phyloP scores from a whole-genome alignment of 2,797 vertebrate species.

The Hirundo rustica region DNA sequence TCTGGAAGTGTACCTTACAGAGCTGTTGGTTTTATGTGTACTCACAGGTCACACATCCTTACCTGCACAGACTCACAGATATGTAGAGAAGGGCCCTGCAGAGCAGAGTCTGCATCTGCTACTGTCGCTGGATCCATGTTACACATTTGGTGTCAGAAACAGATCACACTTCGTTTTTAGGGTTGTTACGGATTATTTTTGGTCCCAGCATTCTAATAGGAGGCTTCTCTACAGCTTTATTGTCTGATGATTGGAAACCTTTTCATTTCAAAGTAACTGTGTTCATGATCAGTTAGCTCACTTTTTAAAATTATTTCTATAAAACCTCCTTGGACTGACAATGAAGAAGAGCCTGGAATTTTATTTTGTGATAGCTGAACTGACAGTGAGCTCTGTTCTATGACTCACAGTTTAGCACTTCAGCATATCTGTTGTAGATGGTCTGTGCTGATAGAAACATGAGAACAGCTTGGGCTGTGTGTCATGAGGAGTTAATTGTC shows the following conservation, averaged over 20 bases:
- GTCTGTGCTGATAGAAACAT: not conserved
- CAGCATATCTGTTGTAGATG: conserved; percentile 22
- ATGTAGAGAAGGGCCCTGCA: not conserved
- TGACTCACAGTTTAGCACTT: conserved; percentile 30
- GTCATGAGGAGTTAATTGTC: conserved; percentile 29
- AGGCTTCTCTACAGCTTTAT: not conserved
- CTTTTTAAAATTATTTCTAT: not conserved
- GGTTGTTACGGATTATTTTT: not conserved
- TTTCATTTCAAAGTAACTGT: not conserved
- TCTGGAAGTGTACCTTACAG: not conserved
- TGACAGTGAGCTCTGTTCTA: not conserved
- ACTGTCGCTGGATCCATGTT: not conserved
- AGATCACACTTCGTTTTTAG: not conserved
- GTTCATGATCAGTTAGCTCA: not conserved
- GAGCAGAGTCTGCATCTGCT: not conserved
- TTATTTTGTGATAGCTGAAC: not conserved
- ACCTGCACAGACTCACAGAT: not conserved
- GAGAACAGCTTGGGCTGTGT: not conserved
- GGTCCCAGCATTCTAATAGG: not conserved
- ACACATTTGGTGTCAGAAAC: not conserved
- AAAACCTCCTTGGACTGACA: not conserved
- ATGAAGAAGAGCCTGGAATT: not conserved
- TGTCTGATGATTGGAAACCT: not conserved
- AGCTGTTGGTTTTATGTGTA: not conserved
- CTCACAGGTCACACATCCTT: not conserved